These are phyloP conservation scores for Danio tinwini DNA, from an alignment of 2,797 vertebrate species.

Conservation along the genomic window DNA sequence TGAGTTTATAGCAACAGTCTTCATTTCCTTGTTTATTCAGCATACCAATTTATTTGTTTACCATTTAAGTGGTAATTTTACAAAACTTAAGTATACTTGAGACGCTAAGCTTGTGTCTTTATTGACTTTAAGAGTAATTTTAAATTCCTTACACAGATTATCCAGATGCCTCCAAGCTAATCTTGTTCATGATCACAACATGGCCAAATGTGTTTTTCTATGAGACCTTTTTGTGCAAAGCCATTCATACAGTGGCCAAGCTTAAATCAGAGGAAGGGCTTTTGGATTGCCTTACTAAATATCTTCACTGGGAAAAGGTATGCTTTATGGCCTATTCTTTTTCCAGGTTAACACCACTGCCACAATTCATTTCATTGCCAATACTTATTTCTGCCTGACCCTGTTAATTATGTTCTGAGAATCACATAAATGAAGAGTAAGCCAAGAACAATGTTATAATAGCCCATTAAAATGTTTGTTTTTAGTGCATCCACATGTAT, in stretches of 20 bases:
- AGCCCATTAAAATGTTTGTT: too few species aligned
- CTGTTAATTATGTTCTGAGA: neutral
- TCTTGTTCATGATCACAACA: constrained; percentile 88
- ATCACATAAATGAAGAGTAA: neutral
- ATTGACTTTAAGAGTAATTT: neutral
- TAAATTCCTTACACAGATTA: constrained; percentile 78
- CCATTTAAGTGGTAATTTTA: neutral
- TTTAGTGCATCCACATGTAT: too few species aligned
- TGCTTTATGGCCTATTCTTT: constrained; percentile 15
- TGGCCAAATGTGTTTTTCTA: constrained; percentile 87
- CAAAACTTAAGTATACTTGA: neutral
- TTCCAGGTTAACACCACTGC: neutral
- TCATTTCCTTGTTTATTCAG: neutral
- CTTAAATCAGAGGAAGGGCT: constrained; percentile 78
- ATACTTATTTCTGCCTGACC: neutral
- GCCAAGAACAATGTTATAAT: too few species aligned
- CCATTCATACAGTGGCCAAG: constrained; percentile 86
- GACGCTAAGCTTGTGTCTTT: neutral
- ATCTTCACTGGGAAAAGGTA: constrained; percentile 93
- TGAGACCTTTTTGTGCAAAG: constrained; percentile 81
- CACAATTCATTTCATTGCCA: neutral
- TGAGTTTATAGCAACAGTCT: constrained; percentile 58
- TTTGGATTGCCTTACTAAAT: constrained; percentile 79
- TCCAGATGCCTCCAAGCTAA: constrained; percentile 84
- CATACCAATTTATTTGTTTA: neutral